Percentiles rank a stretch among this genome's conserved stretches.
Conservation (phyloP, 2,888 invertebrate species). For the Apodemia zela region DNA sequence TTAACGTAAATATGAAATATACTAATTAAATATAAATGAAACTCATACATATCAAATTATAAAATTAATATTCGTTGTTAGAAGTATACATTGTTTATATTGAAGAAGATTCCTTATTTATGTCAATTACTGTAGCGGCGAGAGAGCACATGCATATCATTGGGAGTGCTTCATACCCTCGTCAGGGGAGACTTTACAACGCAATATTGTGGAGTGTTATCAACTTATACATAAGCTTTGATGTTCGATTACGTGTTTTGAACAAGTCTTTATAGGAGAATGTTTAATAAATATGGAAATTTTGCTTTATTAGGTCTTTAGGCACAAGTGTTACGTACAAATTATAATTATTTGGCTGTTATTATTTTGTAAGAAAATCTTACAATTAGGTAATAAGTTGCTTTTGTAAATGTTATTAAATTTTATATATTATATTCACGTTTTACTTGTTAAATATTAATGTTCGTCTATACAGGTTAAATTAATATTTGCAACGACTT, state of each 20-base stretch:
- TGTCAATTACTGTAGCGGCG: slow-evolving; percentile 70
- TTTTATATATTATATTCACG: slow-evolving; percentile 22
- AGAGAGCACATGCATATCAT: slow-evolving; percentile 38
- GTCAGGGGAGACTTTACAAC: slow-evolving; percentile 12
- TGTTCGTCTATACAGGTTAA: neutral
- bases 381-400: slow-evolving; percentile 10
- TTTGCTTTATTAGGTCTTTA: slow-evolving; percentile 11
- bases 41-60: slow-evolving; percentile 73
- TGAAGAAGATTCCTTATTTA: slow-evolving; percentile 72
- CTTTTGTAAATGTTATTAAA: slow-evolving; percentile 28
- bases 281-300: slow-evolving; percentile 8
- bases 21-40: slow-evolving; percentile 41
- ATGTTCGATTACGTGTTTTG: slow-evolving; percentile 16
- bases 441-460: neutral
- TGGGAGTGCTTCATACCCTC: slow-evolving; percentile 46
- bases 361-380: slow-evolving; percentile 30
- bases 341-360: slow-evolving; percentile 29
- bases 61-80: slow-evolving; percentile 53
- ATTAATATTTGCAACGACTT: slow-evolving; percentile 6
- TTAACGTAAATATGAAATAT: slow-evolving; percentile 33
- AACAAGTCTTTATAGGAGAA: slow-evolving; percentile 10
- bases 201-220: neutral
- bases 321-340: slow-evolving; percentile 24
- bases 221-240: slow-evolving; percentile 2
- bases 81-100: slow-evolving; percentile 53